These are phyloP conservation scores for Polylopha cassiicola DNA, from an alignment of 2,888 invertebrate genomes.

Conservation along the genomic window DNA sequence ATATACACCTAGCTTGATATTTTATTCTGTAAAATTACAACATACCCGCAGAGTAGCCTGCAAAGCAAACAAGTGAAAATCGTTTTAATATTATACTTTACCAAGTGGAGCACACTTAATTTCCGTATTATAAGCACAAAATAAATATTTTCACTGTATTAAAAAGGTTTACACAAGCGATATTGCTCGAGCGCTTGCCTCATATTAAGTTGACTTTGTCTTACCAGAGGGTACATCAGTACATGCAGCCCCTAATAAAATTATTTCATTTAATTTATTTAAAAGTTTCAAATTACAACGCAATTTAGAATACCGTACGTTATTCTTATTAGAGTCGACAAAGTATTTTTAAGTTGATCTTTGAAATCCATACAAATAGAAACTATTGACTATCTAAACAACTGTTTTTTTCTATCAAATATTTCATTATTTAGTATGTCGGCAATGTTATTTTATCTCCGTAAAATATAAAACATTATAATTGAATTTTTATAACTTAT, in stretches of 20 bases:
- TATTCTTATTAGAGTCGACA: no score
- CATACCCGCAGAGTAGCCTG: not conserved
- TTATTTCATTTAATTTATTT: conserved; percentile 10
- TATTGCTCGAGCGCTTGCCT: conserved; percentile 25
- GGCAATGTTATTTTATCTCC: no score
- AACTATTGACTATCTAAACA: no score
- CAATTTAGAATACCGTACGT: no score
- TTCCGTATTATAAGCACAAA: conserved; percentile 34
- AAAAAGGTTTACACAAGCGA: conserved; percentile 36
- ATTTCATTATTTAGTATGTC: no score
- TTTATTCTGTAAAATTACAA: conserved; percentile 1
- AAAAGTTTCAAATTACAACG: no score
- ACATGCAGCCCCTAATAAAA: conserved; percentile 6
- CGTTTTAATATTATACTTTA: conserved; percentile 6
- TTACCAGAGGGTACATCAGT: conserved; percentile 6
- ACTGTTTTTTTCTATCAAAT: no score
- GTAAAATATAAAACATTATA: no score
- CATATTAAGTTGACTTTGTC: conserved; percentile 23
- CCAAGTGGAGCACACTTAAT: conserved; percentile 28
- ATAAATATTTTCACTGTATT: conserved; percentile 42
- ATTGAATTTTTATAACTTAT: no score
- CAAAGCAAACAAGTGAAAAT: conserved; percentile 4
- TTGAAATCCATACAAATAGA: no score
- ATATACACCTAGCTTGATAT: no score
- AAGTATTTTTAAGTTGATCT: no score